A percentile compares a stretch with the other conserved stretches of the same genome.
phyloP scores from a whole-genome alignment of 2,113 vertebrate genomes.

The Perca flavescens region DNA sequence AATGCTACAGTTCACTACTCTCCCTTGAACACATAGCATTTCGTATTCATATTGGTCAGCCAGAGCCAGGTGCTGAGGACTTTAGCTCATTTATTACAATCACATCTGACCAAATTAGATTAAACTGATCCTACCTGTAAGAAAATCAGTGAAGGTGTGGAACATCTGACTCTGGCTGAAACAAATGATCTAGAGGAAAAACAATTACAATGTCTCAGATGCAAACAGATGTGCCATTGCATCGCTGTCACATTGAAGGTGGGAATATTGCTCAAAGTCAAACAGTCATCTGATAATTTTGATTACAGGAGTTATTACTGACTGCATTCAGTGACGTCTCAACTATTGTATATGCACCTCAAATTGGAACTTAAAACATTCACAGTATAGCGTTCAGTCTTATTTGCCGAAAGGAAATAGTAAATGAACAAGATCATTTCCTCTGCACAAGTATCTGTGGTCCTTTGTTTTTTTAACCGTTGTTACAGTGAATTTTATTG shows the following conservation, averaged over 20 bases:
- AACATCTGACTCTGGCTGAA: slow-evolving; percentile 45
- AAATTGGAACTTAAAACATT: slow-evolving; percentile 61
- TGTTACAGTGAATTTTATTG: slow-evolving; percentile 46
- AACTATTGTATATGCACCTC: slow-evolving; percentile 52
- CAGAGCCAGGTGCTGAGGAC: slow-evolving; percentile 43
- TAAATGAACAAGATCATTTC: slow-evolving; percentile 21
- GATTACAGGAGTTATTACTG: slow-evolving; percentile 60
- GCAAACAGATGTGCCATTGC: slow-evolving; percentile 65
- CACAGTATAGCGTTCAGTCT: slow-evolving; percentile 69
- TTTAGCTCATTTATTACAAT: slow-evolving; percentile 45
- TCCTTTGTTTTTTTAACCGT: slow-evolving; percentile 35
- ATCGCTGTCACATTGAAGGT: slow-evolving; percentile 75
- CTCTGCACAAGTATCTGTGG: slow-evolving; percentile 35
- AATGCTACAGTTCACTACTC: slow-evolving; percentile 51
- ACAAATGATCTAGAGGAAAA: slow-evolving; percentile 41
- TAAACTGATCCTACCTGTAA: slow-evolving; percentile 5
- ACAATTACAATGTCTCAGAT: slow-evolving; percentile 60
- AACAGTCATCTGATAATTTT: slow-evolving; percentile 71
- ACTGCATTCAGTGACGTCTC: slow-evolving; percentile 62
- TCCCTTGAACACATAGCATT: slow-evolving; percentile 54
- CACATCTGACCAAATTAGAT: slow-evolving; percentile 46
- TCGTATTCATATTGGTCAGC: slow-evolving; percentile 48
- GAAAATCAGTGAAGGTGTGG: slow-evolving; percentile 23
- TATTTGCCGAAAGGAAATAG: slow-evolving; percentile 49
- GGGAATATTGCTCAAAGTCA: slow-evolving; percentile 82